Evolutionary conservation across 2,797 vertebrate species (phyloP), one percentile per base, ranked within the genome.

Genomic region (Acanthurus lineatus): DNA sequence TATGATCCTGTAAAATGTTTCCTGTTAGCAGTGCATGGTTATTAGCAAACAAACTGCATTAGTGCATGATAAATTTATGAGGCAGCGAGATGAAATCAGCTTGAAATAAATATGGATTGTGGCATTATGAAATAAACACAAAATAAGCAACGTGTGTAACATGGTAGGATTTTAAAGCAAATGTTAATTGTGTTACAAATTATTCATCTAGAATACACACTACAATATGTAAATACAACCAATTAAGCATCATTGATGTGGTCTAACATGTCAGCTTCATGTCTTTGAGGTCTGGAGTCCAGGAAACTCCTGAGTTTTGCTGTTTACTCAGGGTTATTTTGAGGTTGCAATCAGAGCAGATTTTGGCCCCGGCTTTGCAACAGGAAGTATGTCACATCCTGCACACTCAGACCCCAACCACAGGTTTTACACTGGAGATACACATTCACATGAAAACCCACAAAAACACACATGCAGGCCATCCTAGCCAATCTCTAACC

Each of bases 361-460:
- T 75, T 77, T 86, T 88, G 77, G 79, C 78, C 77, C 52, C 7
- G 40, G 81, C 69, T 78, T 82, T 67, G 66, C 72, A 84, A 88
- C 85, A 93, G 91, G 90, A 93, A 93, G 84, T 81, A 79, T 88
- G 89, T 92, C 86, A 91, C 81, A 90, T 94, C 91, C 91, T 92
- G 89, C 80, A 80, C 82, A 73, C 77, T 86, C 83, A 90, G 84
- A 92, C 76, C 82, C 73, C 62, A 70, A 86, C 87, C 86, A 89
- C 90, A 91, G 81, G 76, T 84, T 88, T 68, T 81, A 89, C 77
- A 77, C 72, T 69, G 63, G 69, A 77, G 84, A 87, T 44, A 83
- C 52, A 76, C 35, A 59, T 20, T 48, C 56, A 49, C 69, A 67
- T 52, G 65, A 16, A 68, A 66, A 69, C 15, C n/a, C 61, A 58